phyloP scores from a whole-genome alignment of 2,113 vertebrate genomes.

The Camarhynchus parvulus region DNA sequence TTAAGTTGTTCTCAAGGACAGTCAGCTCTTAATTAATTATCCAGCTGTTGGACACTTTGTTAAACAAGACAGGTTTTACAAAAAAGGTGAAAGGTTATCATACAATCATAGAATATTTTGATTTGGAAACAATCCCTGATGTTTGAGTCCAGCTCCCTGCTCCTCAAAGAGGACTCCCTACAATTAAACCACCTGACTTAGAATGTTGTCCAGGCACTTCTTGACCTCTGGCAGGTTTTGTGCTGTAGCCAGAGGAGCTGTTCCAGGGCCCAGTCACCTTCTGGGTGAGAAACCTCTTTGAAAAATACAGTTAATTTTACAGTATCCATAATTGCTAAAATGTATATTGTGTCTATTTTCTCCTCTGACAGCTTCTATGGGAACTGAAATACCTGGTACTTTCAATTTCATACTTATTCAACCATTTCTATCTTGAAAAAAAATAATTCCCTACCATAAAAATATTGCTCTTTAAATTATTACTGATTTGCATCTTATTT shows the following conservation, averaged over 20 bases:
- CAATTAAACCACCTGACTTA: not conserved
- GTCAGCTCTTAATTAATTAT: not conserved
- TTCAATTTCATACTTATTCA: not conserved
- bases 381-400: not conserved
- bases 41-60: not conserved
- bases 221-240: not conserved
- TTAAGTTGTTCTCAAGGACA: not conserved
- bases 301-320: not conserved
- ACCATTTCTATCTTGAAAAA: not conserved
- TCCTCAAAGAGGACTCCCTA: not conserved
- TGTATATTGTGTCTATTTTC: not conserved
- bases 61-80: not conserved
- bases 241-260: not conserved
- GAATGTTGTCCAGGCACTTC: fast-evolving
- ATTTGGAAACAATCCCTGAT: not conserved
- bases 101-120: not conserved
- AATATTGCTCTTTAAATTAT: not conserved
- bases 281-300: not conserved
- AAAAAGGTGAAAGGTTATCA: not conserved
- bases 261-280: not conserved
- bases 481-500: not conserved
- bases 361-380: not conserved
- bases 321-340: not conserved
- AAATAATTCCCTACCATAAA: not conserved
- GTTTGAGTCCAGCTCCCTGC: not conserved